Base-by-base conservation (phyloP, 2,888 invertebrate species). In the Sarcophaga carnaria region DNA sequence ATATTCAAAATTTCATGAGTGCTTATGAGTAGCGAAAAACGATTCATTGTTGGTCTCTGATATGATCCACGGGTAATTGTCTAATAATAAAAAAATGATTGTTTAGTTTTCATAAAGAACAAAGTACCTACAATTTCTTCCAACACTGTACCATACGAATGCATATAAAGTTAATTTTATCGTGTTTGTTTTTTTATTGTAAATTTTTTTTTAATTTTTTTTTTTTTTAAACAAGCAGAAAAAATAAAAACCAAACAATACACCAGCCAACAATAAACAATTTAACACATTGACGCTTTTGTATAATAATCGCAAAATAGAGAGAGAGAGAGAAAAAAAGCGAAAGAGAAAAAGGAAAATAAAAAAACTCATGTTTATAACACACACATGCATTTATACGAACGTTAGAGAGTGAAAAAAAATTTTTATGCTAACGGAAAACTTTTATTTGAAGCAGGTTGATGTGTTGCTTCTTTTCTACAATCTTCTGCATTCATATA, bases 271-370 rank as follows among this genome's bases (percentile, higher is more conserved):
- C 80, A 72, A 85, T 85, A 80, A 85, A 85, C 85, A 80, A 80
- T 85, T 80, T 80, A 80, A 85, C 85, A 77, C 80, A 85, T 67
- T 80, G 80, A 80, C 85, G 72, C 85, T 77, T 80, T 80, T 76
- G 76, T 80, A 72, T 77, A 80, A 80, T 80, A 80, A 80, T 14
- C 54, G 54, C 4, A 12, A 54, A 54, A 54, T 17, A 54, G 17
- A 54, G 2, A 54, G 5, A 14, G 10, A 54, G 5, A 54, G 5
- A 54, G 17, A 54, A 5, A 54, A 0, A 49, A 14, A 49, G 14
- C 3, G 4, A 49, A 49, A 54, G 17, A 54, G 12, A 17, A 54
- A 49, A 27, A 27, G 5, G 4, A 6, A 14, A 49, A 49, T 3
- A 0, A 11, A 14, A 12, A 49, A 37, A 37, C 37, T 10, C 37